These are phyloP conservation scores for Pseudopodoces humilis DNA, from an alignment of 2,113 vertebrate species.

Conservation along the genomic window DNA sequence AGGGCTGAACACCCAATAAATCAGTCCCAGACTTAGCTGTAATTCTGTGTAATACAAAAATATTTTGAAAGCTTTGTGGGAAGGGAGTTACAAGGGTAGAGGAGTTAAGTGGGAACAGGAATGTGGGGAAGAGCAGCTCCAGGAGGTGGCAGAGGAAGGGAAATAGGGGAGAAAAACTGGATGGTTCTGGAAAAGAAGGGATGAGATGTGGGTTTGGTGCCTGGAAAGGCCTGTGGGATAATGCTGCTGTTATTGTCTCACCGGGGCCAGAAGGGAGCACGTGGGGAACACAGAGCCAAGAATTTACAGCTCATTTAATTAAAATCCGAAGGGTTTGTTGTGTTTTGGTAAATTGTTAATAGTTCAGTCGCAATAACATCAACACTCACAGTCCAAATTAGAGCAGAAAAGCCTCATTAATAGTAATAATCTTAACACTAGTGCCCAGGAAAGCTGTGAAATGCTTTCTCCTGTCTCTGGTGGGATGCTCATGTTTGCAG, in stretches of 20 bases:
- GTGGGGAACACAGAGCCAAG: background rate
- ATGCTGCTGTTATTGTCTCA: rapidly evolving
- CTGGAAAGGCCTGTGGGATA: background rate
- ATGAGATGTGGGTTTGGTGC: background rate
- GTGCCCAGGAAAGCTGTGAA: background rate
- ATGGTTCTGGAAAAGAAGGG: background rate
- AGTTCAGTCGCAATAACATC: background rate
- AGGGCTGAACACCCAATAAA: too few relatives aligned
- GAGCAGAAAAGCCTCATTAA: background rate
- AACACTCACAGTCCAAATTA: background rate
- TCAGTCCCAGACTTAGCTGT: background rate
- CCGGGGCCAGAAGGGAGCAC: background rate
- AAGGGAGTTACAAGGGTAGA: background rate
- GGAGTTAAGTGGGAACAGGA: background rate
- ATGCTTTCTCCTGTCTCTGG: background rate
- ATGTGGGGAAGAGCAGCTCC: background rate
- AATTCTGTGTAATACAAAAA: background rate
- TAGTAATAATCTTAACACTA: background rate
- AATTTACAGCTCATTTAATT: background rate
- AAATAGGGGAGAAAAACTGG: background rate
- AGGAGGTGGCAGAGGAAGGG: background rate
- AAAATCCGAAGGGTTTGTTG: background rate
- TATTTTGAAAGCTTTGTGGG: background rate
- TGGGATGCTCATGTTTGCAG: background rate
- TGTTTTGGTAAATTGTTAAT: background rate